Evolutionary conservation across 2,797 vertebrate species (phyloP).

Genomic region (Potorous gilbertii): DNA sequence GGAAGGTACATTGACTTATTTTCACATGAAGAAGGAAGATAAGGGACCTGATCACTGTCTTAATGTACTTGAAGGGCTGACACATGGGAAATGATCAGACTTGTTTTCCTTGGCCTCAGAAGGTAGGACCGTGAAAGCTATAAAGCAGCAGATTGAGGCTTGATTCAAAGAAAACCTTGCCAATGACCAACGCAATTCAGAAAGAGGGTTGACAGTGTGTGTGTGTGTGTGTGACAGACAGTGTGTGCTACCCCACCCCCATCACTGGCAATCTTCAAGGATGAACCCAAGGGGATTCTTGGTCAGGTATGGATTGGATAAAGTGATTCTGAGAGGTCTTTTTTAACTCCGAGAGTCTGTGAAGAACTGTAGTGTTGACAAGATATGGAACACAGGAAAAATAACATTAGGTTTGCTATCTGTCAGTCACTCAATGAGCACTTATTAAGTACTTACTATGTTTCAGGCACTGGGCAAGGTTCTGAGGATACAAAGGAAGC

Average conservation of each 20-base stretch:
- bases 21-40: not conserved
- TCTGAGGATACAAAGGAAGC: not conserved
- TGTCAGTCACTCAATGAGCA: not conserved
- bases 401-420: not conserved
- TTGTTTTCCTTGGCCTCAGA: not conserved
- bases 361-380: not conserved
- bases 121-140: not conserved
- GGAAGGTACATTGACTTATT: not conserved
- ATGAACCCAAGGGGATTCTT: not conserved
- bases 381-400: not conserved
- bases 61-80: not conserved
- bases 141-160: not conserved
- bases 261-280: not conserved
- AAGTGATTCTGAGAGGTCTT: not conserved
- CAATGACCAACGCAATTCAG: not conserved
- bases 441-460: not conserved
- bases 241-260: not conserved
- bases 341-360: not conserved
- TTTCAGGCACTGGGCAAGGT: not conserved
- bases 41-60: not conserved
- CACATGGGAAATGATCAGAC: not conserved
- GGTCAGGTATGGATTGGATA: not conserved
- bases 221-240: too few species aligned
- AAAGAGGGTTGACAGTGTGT: not conserved
- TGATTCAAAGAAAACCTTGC: not conserved